Evolutionary conservation across 2,888 invertebrate species (phyloP), one percentile per base, ranked within the genome.

Genomic region (Hermaeophaga mercurialis): DNA sequence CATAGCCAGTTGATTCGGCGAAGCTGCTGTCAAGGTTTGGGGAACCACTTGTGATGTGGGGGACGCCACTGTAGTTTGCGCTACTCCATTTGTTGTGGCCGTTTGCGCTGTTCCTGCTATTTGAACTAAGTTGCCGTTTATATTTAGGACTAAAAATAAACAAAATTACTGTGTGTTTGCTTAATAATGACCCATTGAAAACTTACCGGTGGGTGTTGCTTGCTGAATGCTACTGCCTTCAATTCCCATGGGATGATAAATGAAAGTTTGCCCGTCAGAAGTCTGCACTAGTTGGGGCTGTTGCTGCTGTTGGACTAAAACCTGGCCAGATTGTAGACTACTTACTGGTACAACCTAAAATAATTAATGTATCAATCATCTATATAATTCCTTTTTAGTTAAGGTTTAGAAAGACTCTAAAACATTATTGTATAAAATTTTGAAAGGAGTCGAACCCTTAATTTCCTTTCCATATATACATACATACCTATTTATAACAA

Each of bases 201-300:
- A n/a, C 36, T 18, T 33, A 75, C 77, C 77, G 67, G 85, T 84
- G 1, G 85, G 85, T 74, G 87, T 86, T 0, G 84, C 75, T 66
- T 81, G 83, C 46, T 81, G 78, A 59, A 79, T 78, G 28, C 73
- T 63, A 57, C 81, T 80, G 59, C 85, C 84, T 12, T 86, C 73
- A 38, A 84, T 78, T 11, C 85, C 82, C 24, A 86, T 82, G 0
- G 93, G 91, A 74, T 96, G 95, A 75, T 94, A 94, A 52, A 94
- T 85, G 67, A 91, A 90, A 0, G 95, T 94, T 78, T 96, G 96
- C 1, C 96, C 96, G 77, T 95, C 95, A 0, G 93, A 85, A 0
- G 94, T 90, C 75, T 95, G 96, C 26, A 96, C 87, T 34, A 96
- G 80, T 76, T 95, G 95, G 31, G 91, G 85, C 56, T 84, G 85